Evolutionary conservation across 2,113 vertebrate genomes (phyloP).

Genomic region (Tinamus guttatus): DNA sequence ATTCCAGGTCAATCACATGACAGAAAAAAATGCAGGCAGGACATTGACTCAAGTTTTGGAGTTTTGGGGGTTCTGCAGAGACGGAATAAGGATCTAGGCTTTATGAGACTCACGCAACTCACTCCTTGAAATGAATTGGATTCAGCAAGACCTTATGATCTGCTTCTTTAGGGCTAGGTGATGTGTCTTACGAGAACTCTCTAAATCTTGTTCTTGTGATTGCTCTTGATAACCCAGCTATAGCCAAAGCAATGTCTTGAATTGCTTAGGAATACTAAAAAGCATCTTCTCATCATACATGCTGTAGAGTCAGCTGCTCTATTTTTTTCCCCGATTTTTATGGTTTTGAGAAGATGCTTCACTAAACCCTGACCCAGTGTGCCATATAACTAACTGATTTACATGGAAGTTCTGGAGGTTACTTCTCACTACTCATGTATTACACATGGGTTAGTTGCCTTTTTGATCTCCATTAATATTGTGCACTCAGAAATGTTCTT

Average conservation of each 20-base stretch:
- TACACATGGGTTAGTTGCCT: constrained; percentile 58
- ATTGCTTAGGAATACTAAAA: not conserved
- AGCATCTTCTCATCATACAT: not conserved
- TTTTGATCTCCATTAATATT: constrained; percentile 66
- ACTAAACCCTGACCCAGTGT: constrained; percentile 52
- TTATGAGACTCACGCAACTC: not conserved
- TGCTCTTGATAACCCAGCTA: not conserved
- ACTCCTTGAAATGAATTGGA: not conserved
- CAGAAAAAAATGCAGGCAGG: too few species aligned
- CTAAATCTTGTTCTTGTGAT: not conserved
- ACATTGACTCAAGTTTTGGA: not conserved
- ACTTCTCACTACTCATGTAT: constrained; percentile 62
- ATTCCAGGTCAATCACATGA: too few species aligned
- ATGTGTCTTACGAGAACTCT: not conserved
- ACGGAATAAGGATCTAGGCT: not conserved
- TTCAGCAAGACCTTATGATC: not conserved
- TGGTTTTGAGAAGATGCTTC: constrained; percentile 50
- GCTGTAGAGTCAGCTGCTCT: constrained; percentile 8
- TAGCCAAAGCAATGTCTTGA: constrained; percentile 1
- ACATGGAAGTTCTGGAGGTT: constrained; percentile 62
- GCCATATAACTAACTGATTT: constrained; percentile 68
- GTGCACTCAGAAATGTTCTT: constrained; percentile 41
- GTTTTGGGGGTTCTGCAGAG: not conserved
- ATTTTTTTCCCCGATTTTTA: constrained; percentile 9
- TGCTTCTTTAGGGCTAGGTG: not conserved